phyloP scores from a whole-genome alignment of 2,888 invertebrate species.

The Octonoba sinensis region DNA sequence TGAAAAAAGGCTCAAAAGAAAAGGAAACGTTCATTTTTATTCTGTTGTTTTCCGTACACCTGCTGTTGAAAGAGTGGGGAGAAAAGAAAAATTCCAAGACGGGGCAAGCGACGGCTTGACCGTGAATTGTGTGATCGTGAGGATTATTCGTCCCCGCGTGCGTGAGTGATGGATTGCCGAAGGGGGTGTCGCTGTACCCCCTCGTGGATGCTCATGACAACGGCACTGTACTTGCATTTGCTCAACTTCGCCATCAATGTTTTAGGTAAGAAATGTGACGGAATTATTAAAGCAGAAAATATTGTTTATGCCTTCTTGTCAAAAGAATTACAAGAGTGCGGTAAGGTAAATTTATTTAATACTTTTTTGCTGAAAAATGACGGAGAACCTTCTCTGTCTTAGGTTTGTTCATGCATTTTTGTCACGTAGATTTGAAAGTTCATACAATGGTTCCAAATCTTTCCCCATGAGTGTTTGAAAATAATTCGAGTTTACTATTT shows the following conservation, averaged over 20 bases:
- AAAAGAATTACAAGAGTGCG: too few relatives aligned
- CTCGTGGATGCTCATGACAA: slow-evolving; percentile 50
- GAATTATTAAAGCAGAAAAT: too few relatives aligned
- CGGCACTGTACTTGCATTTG: slow-evolving; percentile 62
- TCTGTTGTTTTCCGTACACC: background rate
- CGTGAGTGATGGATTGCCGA: slow-evolving; percentile 52
- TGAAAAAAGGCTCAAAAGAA: background rate
- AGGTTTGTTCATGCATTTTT: too few relatives aligned
- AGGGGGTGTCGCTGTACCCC: slow-evolving; percentile 44
- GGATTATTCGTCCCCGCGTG: slow-evolving; percentile 26
- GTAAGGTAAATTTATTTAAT: too few relatives aligned
- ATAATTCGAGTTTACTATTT: too few relatives aligned
- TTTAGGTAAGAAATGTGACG: slow-evolving; percentile 40
- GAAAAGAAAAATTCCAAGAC: background rate
- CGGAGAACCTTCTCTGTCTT: too few relatives aligned
- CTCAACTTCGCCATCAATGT: slow-evolving; percentile 61
- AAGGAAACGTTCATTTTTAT: background rate
- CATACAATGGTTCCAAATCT: too few relatives aligned
- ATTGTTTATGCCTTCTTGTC: background rate
- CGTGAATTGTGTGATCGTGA: slow-evolving; percentile 19
- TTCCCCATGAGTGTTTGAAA: too few relatives aligned
- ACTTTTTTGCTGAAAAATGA: too few relatives aligned
- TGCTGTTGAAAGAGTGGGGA: background rate
- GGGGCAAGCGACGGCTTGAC: background rate
- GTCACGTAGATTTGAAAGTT: too few relatives aligned